Evolutionary conservation across 2,797 vertebrate species (phyloP).

Genomic region (Scarus forsteni): DNA sequence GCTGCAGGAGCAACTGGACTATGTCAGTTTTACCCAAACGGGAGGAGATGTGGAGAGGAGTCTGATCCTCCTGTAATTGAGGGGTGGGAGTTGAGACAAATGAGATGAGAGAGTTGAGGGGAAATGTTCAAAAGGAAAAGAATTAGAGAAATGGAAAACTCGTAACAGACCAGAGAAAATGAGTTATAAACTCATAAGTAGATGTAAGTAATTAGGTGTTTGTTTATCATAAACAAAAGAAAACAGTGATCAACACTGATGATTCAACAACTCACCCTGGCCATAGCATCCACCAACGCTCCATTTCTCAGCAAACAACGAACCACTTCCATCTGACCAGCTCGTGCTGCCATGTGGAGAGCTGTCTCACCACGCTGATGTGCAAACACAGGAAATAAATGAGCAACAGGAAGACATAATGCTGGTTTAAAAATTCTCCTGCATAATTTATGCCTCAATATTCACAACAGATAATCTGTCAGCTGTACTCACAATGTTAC

Average conservation of each 20-base stretch:
- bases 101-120: constrained; percentile 5
- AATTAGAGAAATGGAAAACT: background rate
- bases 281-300: constrained; percentile 94
- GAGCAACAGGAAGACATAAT: constrained; percentile 11
- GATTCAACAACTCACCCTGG: constrained; percentile 87
- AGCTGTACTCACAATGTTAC: constrained; percentile 93
- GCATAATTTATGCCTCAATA: background rate
- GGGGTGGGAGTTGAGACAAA: background rate
- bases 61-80: constrained; percentile 93
- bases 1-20: constrained; percentile 94
- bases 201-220: background rate
- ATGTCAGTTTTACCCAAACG: constrained; percentile 97
- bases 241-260: constrained; percentile 11
- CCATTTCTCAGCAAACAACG: constrained; percentile 96
- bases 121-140: background rate
- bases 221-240: constrained; percentile 19
- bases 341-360: constrained; percentile 96
- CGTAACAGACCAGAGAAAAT: background rate
- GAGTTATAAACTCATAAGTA: background rate
- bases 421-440: background rate
- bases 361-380: constrained; percentile 95
- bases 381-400: constrained; percentile 31
- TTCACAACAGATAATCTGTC: background rate
- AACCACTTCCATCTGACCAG: constrained; percentile 97
- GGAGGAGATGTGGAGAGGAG: constrained; percentile 95